These are phyloP conservation scores for Balaeniceps rex DNA, from an alignment of 2,113 vertebrate species.

Conservation along the genomic window DNA sequence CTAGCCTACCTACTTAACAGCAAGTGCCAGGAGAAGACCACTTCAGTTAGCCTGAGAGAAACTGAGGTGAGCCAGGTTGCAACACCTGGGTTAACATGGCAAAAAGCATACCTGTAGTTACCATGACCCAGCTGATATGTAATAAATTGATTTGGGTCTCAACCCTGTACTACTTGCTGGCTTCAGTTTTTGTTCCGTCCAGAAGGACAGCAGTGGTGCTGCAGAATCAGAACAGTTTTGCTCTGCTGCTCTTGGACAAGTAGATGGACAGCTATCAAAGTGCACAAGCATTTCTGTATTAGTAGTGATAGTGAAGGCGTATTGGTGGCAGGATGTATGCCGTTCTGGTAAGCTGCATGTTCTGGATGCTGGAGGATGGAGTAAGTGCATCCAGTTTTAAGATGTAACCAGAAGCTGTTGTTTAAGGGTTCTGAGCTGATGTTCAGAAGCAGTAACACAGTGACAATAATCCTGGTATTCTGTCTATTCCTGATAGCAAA, in stretches of 20 bases:
- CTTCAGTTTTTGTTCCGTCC: not conserved
- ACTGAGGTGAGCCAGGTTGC: not conserved
- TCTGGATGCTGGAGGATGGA: not conserved
- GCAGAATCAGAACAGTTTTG: not conserved
- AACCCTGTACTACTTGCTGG: not conserved
- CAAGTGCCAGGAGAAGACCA: not conserved
- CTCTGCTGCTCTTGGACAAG: not conserved
- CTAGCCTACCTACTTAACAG: not conserved
- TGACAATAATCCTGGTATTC: not conserved
- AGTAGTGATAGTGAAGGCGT: not conserved
- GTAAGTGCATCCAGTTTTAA: not conserved
- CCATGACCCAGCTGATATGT: accelerated
- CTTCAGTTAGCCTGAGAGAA: not conserved
- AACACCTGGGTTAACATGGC: not conserved
- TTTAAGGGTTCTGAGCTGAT: not conserved
- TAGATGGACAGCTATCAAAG: not conserved
- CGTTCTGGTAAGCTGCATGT: not conserved
- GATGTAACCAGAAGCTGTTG: not conserved
- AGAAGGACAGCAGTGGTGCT: not conserved
- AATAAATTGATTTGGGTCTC: not conserved
- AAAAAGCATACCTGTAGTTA: not conserved
- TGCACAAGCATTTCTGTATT: accelerated
- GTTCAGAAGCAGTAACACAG: not conserved
- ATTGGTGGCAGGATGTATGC: not conserved
- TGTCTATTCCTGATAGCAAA: not conserved